These are phyloP conservation scores for Acanthosepion lycidas DNA, from an alignment of 2,888 invertebrate species.

Conservation along the genomic window DNA sequence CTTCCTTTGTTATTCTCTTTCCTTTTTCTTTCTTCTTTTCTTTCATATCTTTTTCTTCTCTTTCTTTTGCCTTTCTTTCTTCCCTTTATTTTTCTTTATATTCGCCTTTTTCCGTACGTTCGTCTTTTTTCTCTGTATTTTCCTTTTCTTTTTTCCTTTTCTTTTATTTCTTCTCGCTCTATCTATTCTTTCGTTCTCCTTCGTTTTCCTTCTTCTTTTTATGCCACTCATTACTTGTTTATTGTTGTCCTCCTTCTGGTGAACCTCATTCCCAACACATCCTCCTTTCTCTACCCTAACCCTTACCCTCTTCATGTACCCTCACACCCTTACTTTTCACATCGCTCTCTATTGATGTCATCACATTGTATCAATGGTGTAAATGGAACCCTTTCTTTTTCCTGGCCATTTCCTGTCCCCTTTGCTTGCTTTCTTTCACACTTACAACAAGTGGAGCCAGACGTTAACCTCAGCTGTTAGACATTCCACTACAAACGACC, in stretches of 20 bases:
- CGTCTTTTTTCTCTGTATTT: not conserved
- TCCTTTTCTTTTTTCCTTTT: not conserved
- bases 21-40: not conserved
- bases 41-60: not conserved
- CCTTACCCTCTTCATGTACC: not conserved
- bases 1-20: not conserved
- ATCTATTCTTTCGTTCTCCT: not conserved
- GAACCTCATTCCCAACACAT: not conserved
- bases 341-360: not conserved
- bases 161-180: not conserved
- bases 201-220: not conserved
- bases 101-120: not conserved
- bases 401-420: not conserved
- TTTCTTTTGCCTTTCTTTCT: not conserved
- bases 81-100: not conserved
- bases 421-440: not conserved
- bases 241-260: not conserved
- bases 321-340: not conserved
- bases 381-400: not conserved
- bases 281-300: not conserved
- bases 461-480: not conserved
- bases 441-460: not conserved
- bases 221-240: not conserved
- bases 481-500: not conserved
- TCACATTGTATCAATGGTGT: not conserved